Base-by-base conservation (phyloP, 2,113 vertebrate species). In the Stigmatopora nigra region DNA sequence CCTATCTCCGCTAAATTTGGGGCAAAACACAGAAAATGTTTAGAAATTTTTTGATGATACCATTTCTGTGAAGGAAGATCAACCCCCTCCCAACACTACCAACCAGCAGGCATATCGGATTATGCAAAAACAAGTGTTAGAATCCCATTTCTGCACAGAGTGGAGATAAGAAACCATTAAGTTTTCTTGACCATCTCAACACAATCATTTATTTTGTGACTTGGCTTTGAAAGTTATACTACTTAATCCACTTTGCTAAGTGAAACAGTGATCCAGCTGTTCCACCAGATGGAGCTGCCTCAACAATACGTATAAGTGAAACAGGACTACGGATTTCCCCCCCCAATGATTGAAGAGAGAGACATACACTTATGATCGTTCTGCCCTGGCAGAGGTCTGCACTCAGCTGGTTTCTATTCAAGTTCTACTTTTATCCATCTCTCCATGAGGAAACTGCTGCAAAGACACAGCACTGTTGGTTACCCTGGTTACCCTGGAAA, bases 1-100 rank as follows among this genome's bases (percentile, higher is more conserved):
- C 95, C 95, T 57, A 97, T 95, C 87, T 98, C 95, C 0, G 95
- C 95, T 98, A 84, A 3, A 2, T 47, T 72, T 14, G 41, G 70
- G 6, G 56, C 71, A 72, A 63, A 82, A 55, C 19, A 69, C 41
- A 16, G 46, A 2, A 38, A 4, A 4, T n/a, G 55, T 3, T 31
- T 31, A 31, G 25, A 31, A 31, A 31, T 2, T 2, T 31, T 31
- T 31, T 31, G 25, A 31, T 31, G 25, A 41, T 41, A 41, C 38
- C 38, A 41, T 7, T 41, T 41, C 38, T 41, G 38, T 41, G 38
- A 41, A 41, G 38, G 38, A 7, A 41, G 38, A 7, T 41, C 38
- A 41, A 41, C 38, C 38, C 38, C 38, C 38, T 10, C 6, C 38
- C 38, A 41, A 41, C 38, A 41, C 38, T 41, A 41, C 38, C 9